Evolutionary conservation across 2,113 vertebrate species (phyloP).

Genomic region (Elanoides forficatus): DNA sequence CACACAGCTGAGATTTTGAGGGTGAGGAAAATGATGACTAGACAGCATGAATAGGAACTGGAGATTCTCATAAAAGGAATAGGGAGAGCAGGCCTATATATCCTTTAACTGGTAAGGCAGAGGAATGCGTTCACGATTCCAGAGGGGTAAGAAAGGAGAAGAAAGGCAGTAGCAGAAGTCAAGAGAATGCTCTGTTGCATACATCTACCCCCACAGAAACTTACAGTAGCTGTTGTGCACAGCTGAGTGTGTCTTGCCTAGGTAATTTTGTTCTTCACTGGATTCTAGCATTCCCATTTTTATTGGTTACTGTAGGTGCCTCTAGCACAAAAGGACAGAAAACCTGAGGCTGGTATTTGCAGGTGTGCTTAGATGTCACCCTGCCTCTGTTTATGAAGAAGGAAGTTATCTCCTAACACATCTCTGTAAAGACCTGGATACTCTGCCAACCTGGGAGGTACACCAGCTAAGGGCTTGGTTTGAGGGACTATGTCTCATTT

Average conservation of each 20-base stretch:
- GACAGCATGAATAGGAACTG: neutral
- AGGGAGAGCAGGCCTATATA: neutral
- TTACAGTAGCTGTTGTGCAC: neutral
- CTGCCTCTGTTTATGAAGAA: neutral
- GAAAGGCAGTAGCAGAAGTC: neutral
- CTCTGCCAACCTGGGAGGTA: accelerated
- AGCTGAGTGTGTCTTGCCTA: neutral
- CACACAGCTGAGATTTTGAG: neutral
- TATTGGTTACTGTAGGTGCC: neutral
- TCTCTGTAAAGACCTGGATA: neutral
- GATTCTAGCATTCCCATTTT: neutral
- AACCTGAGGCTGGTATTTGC: neutral
- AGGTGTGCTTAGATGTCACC: neutral
- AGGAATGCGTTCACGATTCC: neutral
- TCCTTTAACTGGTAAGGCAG: neutral
- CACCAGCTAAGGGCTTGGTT: neutral
- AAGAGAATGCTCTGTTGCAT: neutral
- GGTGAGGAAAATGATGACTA: neutral
- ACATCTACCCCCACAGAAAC: neutral
- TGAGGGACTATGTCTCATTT: neutral
- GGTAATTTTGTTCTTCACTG: neutral
- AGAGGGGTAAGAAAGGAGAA: neutral
- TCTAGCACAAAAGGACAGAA: neutral
- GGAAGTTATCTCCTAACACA: neutral
- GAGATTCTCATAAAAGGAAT: neutral